A percentile compares a stretch with the other conserved stretches of the same genome.
These are phyloP conservation scores for Neodiprion fabricii DNA, from an alignment of 1,140 invertebrate species.

Conservation along the genomic window DNA sequence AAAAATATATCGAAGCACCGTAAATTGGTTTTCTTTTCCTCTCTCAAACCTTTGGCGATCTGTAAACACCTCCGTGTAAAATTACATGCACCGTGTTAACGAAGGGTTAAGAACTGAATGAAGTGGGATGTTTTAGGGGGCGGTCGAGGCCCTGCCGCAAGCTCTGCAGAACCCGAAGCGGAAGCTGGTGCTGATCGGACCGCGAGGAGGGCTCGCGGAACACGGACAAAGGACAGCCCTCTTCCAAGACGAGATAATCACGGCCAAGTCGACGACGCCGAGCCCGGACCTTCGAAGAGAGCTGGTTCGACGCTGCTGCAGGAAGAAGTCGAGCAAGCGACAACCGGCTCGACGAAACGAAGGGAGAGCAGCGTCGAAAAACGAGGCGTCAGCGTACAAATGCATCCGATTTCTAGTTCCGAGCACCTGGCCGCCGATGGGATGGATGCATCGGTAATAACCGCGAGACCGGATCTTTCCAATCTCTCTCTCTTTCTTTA, in stretches of 20 bases:
- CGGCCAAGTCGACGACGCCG: neutral
- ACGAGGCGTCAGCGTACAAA: neutral
- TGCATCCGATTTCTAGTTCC: neutral
- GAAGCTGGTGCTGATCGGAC: neutral
- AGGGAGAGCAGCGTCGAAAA: neutral
- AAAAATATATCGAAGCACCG: no score
- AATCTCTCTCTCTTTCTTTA: neutral
- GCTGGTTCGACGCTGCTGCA: neutral
- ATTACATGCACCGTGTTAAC: neutral
- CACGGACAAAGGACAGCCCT: neutral
- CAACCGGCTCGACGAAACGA: neutral
- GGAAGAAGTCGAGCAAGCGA: neutral
- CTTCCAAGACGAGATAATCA: neutral
- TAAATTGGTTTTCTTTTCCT: no score
- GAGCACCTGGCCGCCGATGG: neutral
- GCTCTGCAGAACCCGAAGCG: neutral
- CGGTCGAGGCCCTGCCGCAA: neutral
- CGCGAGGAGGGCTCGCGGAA: neutral
- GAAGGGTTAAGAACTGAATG: slow-evolving; percentile 7
- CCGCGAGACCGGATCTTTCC: neutral
- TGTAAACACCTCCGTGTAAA: no score
- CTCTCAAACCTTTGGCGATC: no score
- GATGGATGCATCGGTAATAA: slow-evolving; percentile 2
- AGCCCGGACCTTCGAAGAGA: neutral
- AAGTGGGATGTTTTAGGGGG: slow-evolving; percentile 7